Evolutionary conservation across 2,888 invertebrate genomes (phyloP), one percentile per base, ranked within the genome.

Genomic region (Agrypnus murinus): DNA sequence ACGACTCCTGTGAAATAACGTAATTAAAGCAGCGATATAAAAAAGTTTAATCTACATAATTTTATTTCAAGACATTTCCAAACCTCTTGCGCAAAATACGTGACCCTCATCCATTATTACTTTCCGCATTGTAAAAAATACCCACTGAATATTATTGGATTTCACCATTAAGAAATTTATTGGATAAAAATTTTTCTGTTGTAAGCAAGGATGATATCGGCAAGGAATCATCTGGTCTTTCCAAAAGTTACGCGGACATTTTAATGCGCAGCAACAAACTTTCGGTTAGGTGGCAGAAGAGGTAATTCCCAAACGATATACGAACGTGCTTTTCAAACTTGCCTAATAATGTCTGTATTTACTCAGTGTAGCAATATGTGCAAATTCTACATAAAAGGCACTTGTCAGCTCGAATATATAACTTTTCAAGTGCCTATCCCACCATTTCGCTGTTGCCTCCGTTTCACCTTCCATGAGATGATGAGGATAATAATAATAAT

Each of bases 41-140:
- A 65, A 64, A 66, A 66, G 66, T 66, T 46, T 59, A 66, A 66
- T 66, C 66, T 66, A 66, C 66, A 66, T 66, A 66, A 66, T 66
- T 66, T 66, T 66, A 66, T 66, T 65, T 65, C 57, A 58, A n/a
- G 58, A 45, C 58, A 65, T 65, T 50, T 66, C 59, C 59, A 59
- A 65, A 40, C 45, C 57, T 59, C 66, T 58, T 50, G 58, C 66
- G 66, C 66, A 48, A 59, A 65, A 57, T 65, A 66, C 66, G 66
- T 66, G 66, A 66, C 66, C 66, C 48, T 38, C 48, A 66, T 66
- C 36, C 40, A 57, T 65, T 65, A 65, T 46, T 55, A 32, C n/a
- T 15, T 31, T 46, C 34, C 65, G 50, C 32, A 59, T 50, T 59
- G 36, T 34, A 58, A 36, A 50, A 50, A 48, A 17, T 25, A 46